Evolutionary conservation across 2,888 invertebrate genomes (phyloP).

Genomic region (Volucella zonaria): DNA sequence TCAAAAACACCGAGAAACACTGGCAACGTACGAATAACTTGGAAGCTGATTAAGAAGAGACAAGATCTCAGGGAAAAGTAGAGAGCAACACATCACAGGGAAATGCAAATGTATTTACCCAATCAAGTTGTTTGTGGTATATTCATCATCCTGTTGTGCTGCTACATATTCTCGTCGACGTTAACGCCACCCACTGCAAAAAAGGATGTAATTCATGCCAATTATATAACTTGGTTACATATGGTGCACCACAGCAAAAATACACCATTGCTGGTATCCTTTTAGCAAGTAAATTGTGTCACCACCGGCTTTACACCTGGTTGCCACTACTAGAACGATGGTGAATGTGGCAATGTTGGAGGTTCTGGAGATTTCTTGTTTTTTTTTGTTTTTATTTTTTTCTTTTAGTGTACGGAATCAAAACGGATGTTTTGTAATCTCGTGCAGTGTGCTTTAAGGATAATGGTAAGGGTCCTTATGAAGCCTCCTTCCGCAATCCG

Average conservation of each 20-base stretch:
- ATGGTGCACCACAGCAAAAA: not conserved
- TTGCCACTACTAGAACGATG: slow-evolving; percentile 30
- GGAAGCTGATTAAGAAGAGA: slow-evolving; percentile 10
- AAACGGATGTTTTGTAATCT: slow-evolving; percentile 66
- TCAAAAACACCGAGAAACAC: too few relatives aligned
- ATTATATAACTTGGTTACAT: slow-evolving; percentile 68
- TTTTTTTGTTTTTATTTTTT: slow-evolving; percentile 8
- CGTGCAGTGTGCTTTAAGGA: slow-evolving; percentile 64
- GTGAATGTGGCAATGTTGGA: slow-evolving; percentile 15
- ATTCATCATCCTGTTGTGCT: slow-evolving; percentile 61
- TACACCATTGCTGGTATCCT: slow-evolving; percentile 29
- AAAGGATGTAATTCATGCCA: slow-evolving; percentile 69
- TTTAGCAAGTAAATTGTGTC: slow-evolving; percentile 60
- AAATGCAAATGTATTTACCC: slow-evolving; percentile 73
- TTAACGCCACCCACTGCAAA: slow-evolving; percentile 53
- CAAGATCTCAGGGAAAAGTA: not conserved
- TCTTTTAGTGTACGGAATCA: slow-evolving; percentile 27
- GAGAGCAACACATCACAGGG: slow-evolving; percentile 19
- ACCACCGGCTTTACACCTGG: slow-evolving; percentile 67
- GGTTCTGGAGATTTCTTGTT: not conserved
- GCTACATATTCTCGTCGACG: slow-evolving; percentile 48
- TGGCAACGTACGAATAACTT: not conserved
- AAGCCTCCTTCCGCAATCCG: not conserved
- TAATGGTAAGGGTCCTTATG: slow-evolving; percentile 22
- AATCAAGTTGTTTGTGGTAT: slow-evolving; percentile 72